Conservation (phyloP, 2,888 invertebrate genomes). For the Lithosia quadra region DNA sequence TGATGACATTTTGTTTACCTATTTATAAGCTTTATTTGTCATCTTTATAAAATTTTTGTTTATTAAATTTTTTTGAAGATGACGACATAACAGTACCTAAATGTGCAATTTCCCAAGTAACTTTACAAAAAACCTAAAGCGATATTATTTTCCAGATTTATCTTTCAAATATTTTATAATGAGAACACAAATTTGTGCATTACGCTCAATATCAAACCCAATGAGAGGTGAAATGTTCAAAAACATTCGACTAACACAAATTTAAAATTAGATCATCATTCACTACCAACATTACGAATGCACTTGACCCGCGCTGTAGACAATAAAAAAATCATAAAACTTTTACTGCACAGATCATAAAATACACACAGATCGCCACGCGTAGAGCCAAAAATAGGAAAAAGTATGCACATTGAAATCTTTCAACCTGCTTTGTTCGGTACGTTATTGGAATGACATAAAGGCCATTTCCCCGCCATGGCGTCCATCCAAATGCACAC, state of each 20-base stretch:
- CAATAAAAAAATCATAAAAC: slow-evolving; percentile 35
- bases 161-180: background rate
- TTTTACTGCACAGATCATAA: slow-evolving; percentile 26
- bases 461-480: slow-evolving; percentile 74
- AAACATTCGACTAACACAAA: background rate
- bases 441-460: slow-evolving; percentile 73
- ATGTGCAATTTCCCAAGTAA: no score
- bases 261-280: slow-evolving; percentile 17
- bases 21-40: no score
- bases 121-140: no score
- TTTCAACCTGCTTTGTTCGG: slow-evolving; percentile 58
- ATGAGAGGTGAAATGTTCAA: background rate
- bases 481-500: slow-evolving; percentile 64
- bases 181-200: no score
- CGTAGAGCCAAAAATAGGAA: slow-evolving; percentile 46
- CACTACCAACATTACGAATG: slow-evolving; percentile 18
- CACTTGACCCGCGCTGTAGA: slow-evolving; percentile 25
- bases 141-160: no score
- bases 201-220: background rate
- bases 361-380: slow-evolving; percentile 13
- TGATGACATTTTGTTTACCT: no score
- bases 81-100: no score
- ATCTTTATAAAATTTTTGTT: no score
- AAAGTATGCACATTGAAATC: slow-evolving; percentile 33
- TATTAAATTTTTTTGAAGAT: no score